Evolutionary conservation across 2,113 vertebrate species (phyloP), one percentile per base, ranked within the genome.

Genomic region (Mobula birostris): DNA sequence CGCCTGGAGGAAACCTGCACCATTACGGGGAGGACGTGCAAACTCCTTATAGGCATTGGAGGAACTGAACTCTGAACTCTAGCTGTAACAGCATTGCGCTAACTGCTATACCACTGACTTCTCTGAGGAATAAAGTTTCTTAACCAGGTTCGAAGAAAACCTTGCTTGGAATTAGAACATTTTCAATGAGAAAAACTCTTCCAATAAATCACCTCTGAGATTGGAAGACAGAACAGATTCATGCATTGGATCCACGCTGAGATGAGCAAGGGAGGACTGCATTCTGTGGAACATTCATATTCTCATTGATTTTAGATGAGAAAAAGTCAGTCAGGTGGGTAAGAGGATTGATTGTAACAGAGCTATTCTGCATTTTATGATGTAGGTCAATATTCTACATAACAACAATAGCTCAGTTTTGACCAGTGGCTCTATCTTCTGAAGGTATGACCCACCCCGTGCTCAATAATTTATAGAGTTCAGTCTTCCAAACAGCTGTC

Each of bases 241-340:
- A 61, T 48, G 7, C 85, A 66, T 27, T 6, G 85, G 56, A 87
- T 61, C 83, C 58, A 66, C 63, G n/a, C 14, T 40, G 85, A 29
- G 58, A 88, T n/a, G 61, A n/a, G 87, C 5, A 88, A 88, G 27
- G 7, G n/a, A 11, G 77, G 29, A 12, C 4, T n/a, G 85, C 12
- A 66, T 27, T 32, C 8, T n/a, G 21, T 24, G 24, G 17, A 58
- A 40, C 40, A 27, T 85, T 85, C 56, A 21, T 7, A 48, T 27
- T 90, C 29, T 66, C 61, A 90, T 90, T n/a, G 85, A 90, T 90
- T 90, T 66, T 17, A 66, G 63, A 63, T 63, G 80, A 90, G 29
- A 66, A n/a, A 15, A 68, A 90, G 87, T 90, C 29, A 32, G 61
- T 90, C 61, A 68, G 24, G 29, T 32, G 61, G 12, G 17, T n/a